Conservation (phyloP, 2,888 invertebrate genomes). For the Campaea margaritaria region DNA sequence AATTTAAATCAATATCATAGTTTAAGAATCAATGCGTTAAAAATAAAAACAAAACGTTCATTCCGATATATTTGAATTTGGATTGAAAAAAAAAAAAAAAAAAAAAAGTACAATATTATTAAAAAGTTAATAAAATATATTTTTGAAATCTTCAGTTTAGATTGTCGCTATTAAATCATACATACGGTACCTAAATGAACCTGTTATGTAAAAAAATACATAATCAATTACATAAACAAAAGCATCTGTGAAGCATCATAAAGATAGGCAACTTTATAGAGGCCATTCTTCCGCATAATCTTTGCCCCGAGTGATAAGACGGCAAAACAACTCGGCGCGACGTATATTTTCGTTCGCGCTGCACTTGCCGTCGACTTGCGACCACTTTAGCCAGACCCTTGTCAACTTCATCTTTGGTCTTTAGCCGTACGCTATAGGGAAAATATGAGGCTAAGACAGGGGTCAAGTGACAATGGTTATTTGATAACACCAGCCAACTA, state of each 20-base stretch:
- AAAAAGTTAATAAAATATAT: no score
- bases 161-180: no score
- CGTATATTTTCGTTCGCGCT: conserved; percentile 85
- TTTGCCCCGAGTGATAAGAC: conserved; percentile 80
- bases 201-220: no score
- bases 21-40: no score
- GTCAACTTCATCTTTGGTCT: conserved; percentile 56
- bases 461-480: conserved; percentile 61
- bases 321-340: conserved; percentile 83
- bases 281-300: conserved; percentile 47
- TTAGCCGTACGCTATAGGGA: conserved; percentile 50
- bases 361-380: conserved; percentile 80
- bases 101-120: no score
- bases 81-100: no score
- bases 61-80: no score
- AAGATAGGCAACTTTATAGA: conserved; percentile 39
- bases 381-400: conserved; percentile 66
- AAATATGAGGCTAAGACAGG: conserved; percentile 55
- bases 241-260: conserved; percentile 28
- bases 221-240: background rate
- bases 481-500: conserved; percentile 84
- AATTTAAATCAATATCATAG: no score
- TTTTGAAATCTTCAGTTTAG: no score
- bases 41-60: no score
- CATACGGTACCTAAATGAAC: no score